Conservation (phyloP, 23 tunicate species). For the Styela plicata region DNA sequence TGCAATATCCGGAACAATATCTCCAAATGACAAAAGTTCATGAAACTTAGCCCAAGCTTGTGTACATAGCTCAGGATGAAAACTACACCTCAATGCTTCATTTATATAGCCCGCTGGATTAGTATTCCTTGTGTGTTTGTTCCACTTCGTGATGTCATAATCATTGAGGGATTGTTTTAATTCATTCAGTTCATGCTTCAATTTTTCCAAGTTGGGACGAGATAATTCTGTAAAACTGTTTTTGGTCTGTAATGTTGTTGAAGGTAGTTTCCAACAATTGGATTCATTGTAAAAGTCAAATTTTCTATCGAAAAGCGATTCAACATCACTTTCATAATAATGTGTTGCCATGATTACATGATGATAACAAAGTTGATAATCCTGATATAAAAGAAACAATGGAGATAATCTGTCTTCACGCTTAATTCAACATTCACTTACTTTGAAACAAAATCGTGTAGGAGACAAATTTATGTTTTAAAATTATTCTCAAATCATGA, state of each 20-base stretch:
- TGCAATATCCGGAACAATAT: constrained; percentile 50
- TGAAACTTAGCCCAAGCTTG: constrained; percentile 99
- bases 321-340: background rate
- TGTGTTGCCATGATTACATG: background rate
- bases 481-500: too few species aligned
- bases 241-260: background rate
- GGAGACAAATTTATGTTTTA: too few species aligned
- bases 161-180: constrained; percentile 66
- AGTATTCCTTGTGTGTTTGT: constrained; percentile 61
- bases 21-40: constrained; percentile 66
- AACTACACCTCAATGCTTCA: constrained; percentile 12
- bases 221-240: background rate
- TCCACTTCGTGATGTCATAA: constrained; percentile 67
- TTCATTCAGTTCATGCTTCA: constrained; percentile 46
- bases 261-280: background rate
- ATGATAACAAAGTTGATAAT: too few species aligned
- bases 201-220: background rate
- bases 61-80: constrained; percentile 83
- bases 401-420: too few species aligned
- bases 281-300: background rate
- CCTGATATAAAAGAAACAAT: too few species aligned
- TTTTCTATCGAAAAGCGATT: background rate
- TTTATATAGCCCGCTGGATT: constrained; percentile 56
- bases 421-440: too few species aligned
- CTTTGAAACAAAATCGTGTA: too few species aligned